Conservation (phyloP, 1,140 invertebrate species). For the Pseudomyrmex flavicornis region DNA sequence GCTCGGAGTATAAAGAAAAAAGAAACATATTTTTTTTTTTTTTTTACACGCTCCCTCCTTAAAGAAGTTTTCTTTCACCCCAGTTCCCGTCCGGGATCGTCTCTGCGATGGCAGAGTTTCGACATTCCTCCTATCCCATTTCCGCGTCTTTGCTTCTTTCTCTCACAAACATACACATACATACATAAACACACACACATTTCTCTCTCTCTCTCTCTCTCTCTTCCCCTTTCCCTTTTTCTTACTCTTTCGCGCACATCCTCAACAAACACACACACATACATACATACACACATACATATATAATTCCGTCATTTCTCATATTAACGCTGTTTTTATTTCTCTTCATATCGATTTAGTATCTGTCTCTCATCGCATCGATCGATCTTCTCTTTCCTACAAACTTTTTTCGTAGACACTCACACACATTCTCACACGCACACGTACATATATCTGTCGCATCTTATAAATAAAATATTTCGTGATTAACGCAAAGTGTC, state of each 20-base stretch:
- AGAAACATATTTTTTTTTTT: constrained; percentile 61
- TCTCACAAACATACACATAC: not conserved
- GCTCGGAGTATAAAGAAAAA: constrained; percentile 69
- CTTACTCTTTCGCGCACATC: no score
- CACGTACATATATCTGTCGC: constrained; percentile 48
- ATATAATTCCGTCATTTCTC: no score
- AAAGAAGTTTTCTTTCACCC: constrained; percentile 18
- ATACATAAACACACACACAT: no score
- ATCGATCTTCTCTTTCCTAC: constrained; percentile 8
- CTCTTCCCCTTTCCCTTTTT: no score
- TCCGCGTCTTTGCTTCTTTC: constrained; percentile 41
- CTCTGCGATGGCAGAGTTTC: constrained; percentile 71
- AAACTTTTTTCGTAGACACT: constrained; percentile 28
- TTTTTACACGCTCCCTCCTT: constrained; percentile 34
- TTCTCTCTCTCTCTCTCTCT: no score
- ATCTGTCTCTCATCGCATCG: constrained; percentile 11
- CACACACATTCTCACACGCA: not conserved
- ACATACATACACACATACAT: no score
- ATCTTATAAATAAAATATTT: constrained; percentile 77
- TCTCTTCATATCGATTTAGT: constrained; percentile 7
- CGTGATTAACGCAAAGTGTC: constrained; percentile 70
- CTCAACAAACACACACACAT: no score
- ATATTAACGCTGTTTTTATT: not conserved
- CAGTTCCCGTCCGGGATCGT: constrained; percentile 55
- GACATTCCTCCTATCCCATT: constrained; percentile 60